Conservation (phyloP, 2,113 vertebrate genomes). For the Etia nguti region DNA sequence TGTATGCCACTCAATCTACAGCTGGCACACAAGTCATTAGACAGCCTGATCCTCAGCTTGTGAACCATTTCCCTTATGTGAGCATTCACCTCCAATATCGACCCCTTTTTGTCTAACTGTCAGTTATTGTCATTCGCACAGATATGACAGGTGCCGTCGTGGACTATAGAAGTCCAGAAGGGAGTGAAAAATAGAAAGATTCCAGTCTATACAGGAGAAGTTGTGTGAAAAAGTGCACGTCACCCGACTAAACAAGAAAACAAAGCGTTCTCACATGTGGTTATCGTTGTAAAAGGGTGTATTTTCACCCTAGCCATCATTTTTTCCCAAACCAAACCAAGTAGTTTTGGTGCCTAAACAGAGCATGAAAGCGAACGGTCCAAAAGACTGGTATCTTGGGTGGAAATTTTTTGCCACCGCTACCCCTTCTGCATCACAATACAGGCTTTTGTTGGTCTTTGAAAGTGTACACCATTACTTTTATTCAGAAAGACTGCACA, state of each 20-base stretch:
- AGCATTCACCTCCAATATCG: not conserved
- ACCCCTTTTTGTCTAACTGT: not conserved
- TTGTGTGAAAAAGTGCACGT: not conserved
- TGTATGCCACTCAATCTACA: not conserved
- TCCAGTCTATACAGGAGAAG: not conserved
- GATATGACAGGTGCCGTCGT: fast-evolving
- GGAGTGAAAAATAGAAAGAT: not conserved
- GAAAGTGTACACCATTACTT: not conserved
- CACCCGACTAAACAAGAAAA: not conserved
- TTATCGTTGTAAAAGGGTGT: not conserved
- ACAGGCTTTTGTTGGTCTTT: not conserved
- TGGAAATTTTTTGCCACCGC: not conserved
- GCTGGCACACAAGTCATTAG: not conserved
- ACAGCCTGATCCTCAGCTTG: not conserved
- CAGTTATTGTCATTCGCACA: not conserved
- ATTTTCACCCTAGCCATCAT: not conserved
- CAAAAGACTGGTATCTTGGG: not conserved
- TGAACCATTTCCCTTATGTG: not conserved
- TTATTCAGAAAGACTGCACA: not conserved
- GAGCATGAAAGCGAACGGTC: not conserved
- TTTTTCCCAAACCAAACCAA: not conserved
- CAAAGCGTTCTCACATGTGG: not conserved
- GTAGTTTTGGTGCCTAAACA: not conserved
- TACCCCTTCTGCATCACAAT: not conserved
- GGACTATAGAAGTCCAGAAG: not conserved